phyloP scores from a whole-genome alignment of 2,113 vertebrate genomes.

The Prionailurus viverrinus region DNA sequence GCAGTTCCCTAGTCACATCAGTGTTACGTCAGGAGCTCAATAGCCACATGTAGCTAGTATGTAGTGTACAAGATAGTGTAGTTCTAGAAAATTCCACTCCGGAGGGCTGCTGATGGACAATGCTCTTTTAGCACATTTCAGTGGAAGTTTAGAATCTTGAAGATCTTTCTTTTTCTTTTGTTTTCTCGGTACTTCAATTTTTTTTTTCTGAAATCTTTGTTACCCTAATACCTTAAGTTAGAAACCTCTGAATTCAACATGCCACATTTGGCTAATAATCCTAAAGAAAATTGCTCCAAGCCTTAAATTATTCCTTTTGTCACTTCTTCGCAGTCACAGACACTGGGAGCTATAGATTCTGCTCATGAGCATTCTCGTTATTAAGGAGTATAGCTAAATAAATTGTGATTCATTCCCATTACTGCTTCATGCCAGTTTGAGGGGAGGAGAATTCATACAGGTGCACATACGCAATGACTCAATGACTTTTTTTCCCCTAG shows the following conservation, averaged over 20 bases:
- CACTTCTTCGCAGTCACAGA: background rate
- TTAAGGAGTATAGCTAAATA: background rate
- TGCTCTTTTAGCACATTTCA: background rate
- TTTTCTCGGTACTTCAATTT: background rate
- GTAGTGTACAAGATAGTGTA: too few relatives aligned
- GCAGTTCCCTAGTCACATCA: background rate
- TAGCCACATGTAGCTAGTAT: background rate
- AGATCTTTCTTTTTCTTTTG: background rate
- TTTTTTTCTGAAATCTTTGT: background rate
- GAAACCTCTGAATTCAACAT: conserved; percentile 19
- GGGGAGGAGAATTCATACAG: background rate
- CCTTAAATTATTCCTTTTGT: background rate
- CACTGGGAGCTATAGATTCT: background rate
- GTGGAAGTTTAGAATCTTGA: background rate
- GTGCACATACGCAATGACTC: background rate
- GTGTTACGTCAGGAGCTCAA: background rate
- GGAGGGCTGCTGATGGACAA: fast-evolving
- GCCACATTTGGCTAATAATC: background rate
- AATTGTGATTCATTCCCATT: background rate
- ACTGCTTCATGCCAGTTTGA: background rate
- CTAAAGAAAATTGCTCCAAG: background rate
- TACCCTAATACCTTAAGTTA: background rate
- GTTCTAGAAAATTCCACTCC: background rate
- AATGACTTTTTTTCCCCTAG: background rate
- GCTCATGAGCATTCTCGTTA: background rate